A percentile compares a stretch with the other conserved stretches of the same genome.
Evolutionary conservation across 2,888 invertebrate species (phyloP).

Genomic region (Omphaloscelis lunosa): DNA sequence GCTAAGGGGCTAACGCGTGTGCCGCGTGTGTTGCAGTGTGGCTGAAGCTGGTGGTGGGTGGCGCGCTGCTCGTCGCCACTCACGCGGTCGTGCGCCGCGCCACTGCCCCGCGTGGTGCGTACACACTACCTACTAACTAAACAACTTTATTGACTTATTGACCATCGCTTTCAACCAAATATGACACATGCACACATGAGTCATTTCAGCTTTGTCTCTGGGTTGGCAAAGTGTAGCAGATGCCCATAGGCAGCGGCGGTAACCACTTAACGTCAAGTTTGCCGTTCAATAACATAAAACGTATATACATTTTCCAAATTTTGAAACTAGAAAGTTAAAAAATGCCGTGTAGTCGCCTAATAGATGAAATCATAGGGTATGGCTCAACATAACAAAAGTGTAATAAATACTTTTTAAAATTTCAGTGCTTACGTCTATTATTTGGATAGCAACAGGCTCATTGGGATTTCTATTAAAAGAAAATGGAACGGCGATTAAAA

Average conservation of each 20-base stretch:
- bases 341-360: background rate
- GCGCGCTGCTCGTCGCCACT: slow-evolving; percentile 95
- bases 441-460: slow-evolving; percentile 29
- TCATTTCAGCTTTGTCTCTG: background rate
- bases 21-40: slow-evolving; percentile 94
- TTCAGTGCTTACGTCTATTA: background rate
- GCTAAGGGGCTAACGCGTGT: slow-evolving; percentile 50
- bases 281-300: background rate
- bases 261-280: background rate
- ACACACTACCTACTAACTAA: slow-evolving; percentile 66
- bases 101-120: slow-evolving; percentile 93
- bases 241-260: background rate
- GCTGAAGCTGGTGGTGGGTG: slow-evolving; percentile 96
- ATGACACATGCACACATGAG: background rate
- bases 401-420: background rate
- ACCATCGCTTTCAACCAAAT: slow-evolving; percentile 23
- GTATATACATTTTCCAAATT: background rate
- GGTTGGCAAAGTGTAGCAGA: background rate
- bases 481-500: background rate
- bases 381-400: background rate
- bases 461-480: background rate
- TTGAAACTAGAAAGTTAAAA: background rate
- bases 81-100: slow-evolving; percentile 95
- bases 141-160: slow-evolving; percentile 11
- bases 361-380: background rate